These are phyloP conservation scores for Bettongia penicillata DNA, from an alignment of 2,113 vertebrate genomes.

Conservation along the genomic window DNA sequence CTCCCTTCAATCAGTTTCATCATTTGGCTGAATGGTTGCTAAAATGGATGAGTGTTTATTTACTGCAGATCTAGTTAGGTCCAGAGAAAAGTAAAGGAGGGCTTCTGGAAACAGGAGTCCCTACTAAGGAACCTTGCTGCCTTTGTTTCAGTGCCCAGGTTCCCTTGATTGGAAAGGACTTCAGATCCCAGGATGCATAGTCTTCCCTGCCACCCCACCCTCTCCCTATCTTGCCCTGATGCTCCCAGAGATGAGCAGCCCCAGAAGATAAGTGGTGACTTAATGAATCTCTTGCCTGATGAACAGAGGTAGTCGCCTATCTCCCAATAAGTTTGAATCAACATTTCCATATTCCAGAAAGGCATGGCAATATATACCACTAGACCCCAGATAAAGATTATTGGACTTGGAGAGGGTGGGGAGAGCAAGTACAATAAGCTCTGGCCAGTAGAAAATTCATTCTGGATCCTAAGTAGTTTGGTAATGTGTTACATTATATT, in stretches of 20 bases:
- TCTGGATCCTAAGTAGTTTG: not conserved
- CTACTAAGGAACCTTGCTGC: not conserved
- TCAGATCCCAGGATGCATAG: no score
- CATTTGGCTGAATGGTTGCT: fast-evolving
- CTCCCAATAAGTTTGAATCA: not conserved
- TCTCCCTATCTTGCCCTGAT: fast-evolving
- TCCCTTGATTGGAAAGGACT: not conserved
- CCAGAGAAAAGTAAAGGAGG: not conserved
- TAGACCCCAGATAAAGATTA: not conserved
- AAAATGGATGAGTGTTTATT: not conserved
- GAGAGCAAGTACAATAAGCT: not conserved
- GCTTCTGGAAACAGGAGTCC: not conserved
- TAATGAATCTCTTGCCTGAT: not conserved
- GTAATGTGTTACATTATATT: not conserved
- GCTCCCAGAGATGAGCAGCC: not conserved
- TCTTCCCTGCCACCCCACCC: no score
- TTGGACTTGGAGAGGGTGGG: not conserved
- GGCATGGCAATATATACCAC: not conserved
- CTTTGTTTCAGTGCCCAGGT: not conserved
- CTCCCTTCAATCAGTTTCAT: not conserved
- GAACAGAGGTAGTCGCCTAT: fast-evolving
- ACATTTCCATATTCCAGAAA: fast-evolving
- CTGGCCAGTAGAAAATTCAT: not conserved
- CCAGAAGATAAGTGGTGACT: fast-evolving
- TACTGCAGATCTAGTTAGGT: not conserved